Evolutionary conservation across 2,797 vertebrate genomes (phyloP).

Genomic region (Hippopotamyrus pictus): DNA sequence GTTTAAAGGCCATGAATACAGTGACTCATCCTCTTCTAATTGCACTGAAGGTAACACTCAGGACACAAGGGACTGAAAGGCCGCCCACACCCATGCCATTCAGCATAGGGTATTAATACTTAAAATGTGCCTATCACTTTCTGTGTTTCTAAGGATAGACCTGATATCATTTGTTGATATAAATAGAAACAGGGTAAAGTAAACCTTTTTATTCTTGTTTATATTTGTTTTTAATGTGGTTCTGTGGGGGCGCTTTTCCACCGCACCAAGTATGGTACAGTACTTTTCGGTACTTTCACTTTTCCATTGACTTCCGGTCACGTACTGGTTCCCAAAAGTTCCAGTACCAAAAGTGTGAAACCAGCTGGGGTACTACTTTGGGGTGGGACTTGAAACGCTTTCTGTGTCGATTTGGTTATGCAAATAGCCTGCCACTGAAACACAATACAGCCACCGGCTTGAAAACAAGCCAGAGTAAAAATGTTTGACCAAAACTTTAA

Average conservation of each 20-base stretch:
- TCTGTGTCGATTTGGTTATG: too few relatives aligned
- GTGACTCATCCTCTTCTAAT: slow-evolving; percentile 5
- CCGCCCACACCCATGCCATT: background rate
- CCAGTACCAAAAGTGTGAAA: background rate
- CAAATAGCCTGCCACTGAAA: too few relatives aligned
- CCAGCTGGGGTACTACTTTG: background rate
- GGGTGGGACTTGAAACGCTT: background rate
- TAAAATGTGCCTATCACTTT: background rate
- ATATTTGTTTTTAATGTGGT: background rate
- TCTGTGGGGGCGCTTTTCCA: background rate
- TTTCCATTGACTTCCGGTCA: background rate
- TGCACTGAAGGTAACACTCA: slow-evolving; percentile 1
- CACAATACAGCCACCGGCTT: too few relatives aligned
- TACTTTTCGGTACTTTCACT: background rate
- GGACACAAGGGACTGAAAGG: background rate
- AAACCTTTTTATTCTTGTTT: background rate
- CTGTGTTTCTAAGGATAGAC: background rate
- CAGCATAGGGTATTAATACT: background rate
- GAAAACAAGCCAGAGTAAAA: too few relatives aligned
- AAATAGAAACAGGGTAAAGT: background rate
- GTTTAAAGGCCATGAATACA: slow-evolving; percentile 4
- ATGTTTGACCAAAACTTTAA: too few relatives aligned
- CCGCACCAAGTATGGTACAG: background rate
- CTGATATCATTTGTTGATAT: background rate
- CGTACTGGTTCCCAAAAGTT: background rate